Percentiles rank a stretch among this genome's conserved stretches.
Evolutionary conservation across 2,888 invertebrate genomes (phyloP).

Genomic region (Drosophila acutilabella): DNA sequence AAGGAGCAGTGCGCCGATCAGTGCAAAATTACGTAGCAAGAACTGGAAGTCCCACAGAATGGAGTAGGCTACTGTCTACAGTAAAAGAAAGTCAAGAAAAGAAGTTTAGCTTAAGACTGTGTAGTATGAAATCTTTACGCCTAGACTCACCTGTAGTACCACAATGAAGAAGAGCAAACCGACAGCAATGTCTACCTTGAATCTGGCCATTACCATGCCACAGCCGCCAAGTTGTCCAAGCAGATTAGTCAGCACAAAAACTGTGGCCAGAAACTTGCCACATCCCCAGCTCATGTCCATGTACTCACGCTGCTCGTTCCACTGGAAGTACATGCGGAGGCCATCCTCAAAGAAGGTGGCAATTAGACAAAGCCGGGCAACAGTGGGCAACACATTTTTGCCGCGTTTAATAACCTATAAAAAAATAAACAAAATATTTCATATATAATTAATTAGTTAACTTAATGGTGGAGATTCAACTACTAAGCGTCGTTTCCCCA

Average conservation of each 20-base stretch:
- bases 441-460: slow-evolving; percentile 8
- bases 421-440: slow-evolving; percentile 8
- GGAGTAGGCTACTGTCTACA: slow-evolving; percentile 96
- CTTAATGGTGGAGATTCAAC: neutral
- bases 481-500: neutral
- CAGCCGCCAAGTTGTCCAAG: slow-evolving; percentile 98
- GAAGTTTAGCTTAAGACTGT: neutral
- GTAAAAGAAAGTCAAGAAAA: slow-evolving; percentile 6
- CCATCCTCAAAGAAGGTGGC: slow-evolving; percentile 99
- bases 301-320: slow-evolving; percentile 98
- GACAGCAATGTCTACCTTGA: slow-evolving; percentile 96
- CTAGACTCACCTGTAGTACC: slow-evolving; percentile 92
- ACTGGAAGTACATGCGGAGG: slow-evolving; percentile 99
- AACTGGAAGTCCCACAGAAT: slow-evolving; percentile 99
- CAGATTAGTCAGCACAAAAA: slow-evolving; percentile 98
- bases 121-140: neutral
- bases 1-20: slow-evolving; percentile 98
- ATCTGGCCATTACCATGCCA: slow-evolving; percentile 96
- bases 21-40: slow-evolving; percentile 96
- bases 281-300: slow-evolving; percentile 99
- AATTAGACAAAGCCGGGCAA: slow-evolving; percentile 98
- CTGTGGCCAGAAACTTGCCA: slow-evolving; percentile 95
- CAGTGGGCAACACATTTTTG: slow-evolving; percentile 96
- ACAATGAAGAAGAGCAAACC: slow-evolving; percentile 98
- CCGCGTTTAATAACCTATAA: slow-evolving; percentile 94